Percentiles rank a stretch among this genome's conserved stretches.
Conservation (phyloP, 2,797 vertebrate genomes). For the Apogon talboti region DNA sequence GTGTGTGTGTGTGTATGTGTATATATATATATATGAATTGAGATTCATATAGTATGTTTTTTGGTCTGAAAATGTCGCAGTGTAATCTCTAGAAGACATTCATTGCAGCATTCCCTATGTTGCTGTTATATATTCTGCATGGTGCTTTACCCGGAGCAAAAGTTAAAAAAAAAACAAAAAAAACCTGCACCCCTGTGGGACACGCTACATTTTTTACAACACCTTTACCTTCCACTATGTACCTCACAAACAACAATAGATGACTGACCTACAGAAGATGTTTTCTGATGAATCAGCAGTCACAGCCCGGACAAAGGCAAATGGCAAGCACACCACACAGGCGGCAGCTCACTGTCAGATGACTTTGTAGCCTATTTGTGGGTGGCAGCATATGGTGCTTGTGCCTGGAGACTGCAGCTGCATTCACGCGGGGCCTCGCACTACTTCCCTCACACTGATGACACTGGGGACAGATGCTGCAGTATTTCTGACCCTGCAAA, state of each 20-base stretch:
- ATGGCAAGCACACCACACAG: conserved; percentile 74
- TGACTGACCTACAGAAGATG: conserved; percentile 76
- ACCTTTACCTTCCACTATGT: conserved; percentile 25
- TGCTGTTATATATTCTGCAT: no score
- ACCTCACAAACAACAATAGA: conserved; percentile 42
- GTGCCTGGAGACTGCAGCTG: conserved; percentile 78
- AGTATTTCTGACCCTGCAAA: conserved; percentile 84
- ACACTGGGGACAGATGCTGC: conserved; percentile 80
- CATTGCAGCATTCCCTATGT: no score
- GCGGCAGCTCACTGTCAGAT: conserved; percentile 44
- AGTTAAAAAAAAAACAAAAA: no score
- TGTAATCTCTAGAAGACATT: no score
- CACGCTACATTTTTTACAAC: conserved; percentile 25
- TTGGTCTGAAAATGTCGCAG: no score
- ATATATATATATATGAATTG: no score
- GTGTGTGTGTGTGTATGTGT: no score
- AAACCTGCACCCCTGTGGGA: no score
- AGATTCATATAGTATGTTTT: no score
- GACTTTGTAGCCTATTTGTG: conserved; percentile 66
- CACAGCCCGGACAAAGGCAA: conserved; percentile 78
- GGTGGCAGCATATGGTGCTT: conserved; percentile 70
- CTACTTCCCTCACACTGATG: conserved; percentile 83
- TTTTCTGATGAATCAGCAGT: conserved; percentile 86
- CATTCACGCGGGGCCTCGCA: conserved; percentile 83
- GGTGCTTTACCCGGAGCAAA: no score